phyloP scores from a whole-genome alignment of 2,888 invertebrate genomes.

The Andrena minutula region DNA sequence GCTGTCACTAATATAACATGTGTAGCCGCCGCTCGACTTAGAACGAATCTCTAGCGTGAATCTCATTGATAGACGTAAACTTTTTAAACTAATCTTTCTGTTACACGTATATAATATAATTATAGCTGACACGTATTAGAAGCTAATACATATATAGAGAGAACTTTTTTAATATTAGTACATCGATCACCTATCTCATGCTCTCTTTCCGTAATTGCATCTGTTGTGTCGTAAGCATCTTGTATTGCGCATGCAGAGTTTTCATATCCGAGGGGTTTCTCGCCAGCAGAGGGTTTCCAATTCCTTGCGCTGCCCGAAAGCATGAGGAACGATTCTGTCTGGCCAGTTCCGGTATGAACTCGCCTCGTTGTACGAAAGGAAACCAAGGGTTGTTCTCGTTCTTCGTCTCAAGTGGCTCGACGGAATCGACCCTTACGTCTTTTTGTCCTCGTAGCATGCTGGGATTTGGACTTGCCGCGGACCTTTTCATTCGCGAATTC shows the following conservation, averaged over 20 bases:
- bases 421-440: conserved; percentile 68
- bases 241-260: conserved; percentile 80
- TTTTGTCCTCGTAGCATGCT: conserved; percentile 74
- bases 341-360: conserved; percentile 36
- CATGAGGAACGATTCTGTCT: conserved; percentile 71
- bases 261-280: conserved; percentile 70
- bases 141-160: conserved; percentile 37
- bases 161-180: conserved; percentile 47
- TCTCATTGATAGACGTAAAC: conserved; percentile 82
- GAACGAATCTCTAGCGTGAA: conserved; percentile 67
- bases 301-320: conserved; percentile 71
- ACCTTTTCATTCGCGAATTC: not conserved
- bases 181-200: conserved; percentile 57
- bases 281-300: conserved; percentile 69
- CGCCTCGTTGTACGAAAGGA: conserved; percentile 2
- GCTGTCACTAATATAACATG: conserved; percentile 66
- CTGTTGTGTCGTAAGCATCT: conserved; percentile 78
- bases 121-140: conserved; percentile 62
- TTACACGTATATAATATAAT: conserved; percentile 48
- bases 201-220: conserved; percentile 77
- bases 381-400: conserved; percentile 2
- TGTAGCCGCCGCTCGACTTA: conserved; percentile 65
- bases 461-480: conserved; percentile 69
- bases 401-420: conserved; percentile 43
- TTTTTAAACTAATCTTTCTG: conserved; percentile 57